Percentiles rank a stretch among this genome's conserved stretches.
These are phyloP conservation scores for Malurus elegans DNA, from an alignment of 2,113 vertebrate genomes.

Conservation along the genomic window DNA sequence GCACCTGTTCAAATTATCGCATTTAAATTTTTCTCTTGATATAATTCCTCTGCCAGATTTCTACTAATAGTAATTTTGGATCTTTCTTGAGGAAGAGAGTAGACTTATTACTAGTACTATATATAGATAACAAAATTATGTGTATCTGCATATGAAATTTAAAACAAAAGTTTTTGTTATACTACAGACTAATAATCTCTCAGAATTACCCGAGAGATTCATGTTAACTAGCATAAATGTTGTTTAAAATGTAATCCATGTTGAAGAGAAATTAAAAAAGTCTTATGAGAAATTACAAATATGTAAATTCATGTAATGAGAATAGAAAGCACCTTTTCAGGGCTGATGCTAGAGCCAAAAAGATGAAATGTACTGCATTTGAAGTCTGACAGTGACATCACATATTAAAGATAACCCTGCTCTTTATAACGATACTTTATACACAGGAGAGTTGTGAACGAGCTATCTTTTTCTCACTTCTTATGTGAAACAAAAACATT, in stretches of 20 bases:
- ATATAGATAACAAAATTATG: neutral
- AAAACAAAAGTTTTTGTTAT: neutral
- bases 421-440: neutral
- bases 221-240: neutral
- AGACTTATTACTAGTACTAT: neutral
- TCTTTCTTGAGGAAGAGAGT: neutral
- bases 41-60: neutral
- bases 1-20: neutral
- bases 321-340: neutral
- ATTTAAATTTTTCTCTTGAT: neutral
- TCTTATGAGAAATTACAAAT: neutral
- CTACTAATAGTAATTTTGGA: neutral
- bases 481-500: slow-evolving; percentile 26
- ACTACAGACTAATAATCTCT: neutral
- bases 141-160: neutral
- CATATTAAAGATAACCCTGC: neutral
- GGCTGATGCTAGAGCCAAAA: neutral
- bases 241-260: neutral
- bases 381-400: neutral
- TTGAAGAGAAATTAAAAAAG: neutral
- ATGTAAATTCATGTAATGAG: neutral
- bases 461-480: slow-evolving; percentile 3
- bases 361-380: neutral
- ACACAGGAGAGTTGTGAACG: neutral
- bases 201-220: neutral